Percentiles rank a stretch among this genome's conserved stretches.
These are phyloP conservation scores for Limnephilus auricula DNA, from an alignment of 2,888 invertebrate species.

Conservation along the genomic window DNA sequence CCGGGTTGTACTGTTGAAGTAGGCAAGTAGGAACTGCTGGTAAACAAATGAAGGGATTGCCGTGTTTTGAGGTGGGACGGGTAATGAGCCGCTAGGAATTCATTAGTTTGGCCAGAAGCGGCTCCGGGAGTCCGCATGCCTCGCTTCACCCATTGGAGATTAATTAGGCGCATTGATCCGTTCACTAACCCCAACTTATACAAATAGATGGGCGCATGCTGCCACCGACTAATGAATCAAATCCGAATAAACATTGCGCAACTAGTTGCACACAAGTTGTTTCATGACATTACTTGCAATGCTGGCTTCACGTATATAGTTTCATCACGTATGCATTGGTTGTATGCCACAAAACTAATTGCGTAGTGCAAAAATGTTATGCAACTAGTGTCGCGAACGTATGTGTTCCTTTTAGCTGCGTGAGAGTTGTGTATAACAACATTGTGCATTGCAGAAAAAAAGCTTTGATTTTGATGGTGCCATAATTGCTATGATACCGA, in stretches of 20 bases:
- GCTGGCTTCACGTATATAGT: no score
- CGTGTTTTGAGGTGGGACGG: not conserved
- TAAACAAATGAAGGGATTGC: not conserved
- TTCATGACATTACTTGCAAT: no score
- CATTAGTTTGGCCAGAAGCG: conserved; percentile 7
- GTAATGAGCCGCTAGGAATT: conserved; percentile 10
- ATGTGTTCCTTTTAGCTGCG: no score
- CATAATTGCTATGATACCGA: no score
- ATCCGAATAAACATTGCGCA: not conserved
- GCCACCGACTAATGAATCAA: not conserved
- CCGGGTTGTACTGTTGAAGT: not conserved
- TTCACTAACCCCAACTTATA: not conserved
- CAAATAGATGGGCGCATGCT: not conserved
- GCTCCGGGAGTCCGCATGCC: not conserved
- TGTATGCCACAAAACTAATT: no score
- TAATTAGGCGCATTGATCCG: not conserved
- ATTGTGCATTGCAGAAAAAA: no score
- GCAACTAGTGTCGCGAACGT: no score
- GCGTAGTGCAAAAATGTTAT: no score
- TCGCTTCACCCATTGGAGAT: not conserved
- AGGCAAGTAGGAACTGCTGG: not conserved
- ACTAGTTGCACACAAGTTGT: no score
- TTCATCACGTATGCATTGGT: no score
- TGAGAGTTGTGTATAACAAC: no score
- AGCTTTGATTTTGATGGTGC: no score